Evolutionary conservation across 2,888 invertebrate genomes (phyloP), one percentile per base, ranked within the genome.

Genomic region (Pterostichus niger): DNA sequence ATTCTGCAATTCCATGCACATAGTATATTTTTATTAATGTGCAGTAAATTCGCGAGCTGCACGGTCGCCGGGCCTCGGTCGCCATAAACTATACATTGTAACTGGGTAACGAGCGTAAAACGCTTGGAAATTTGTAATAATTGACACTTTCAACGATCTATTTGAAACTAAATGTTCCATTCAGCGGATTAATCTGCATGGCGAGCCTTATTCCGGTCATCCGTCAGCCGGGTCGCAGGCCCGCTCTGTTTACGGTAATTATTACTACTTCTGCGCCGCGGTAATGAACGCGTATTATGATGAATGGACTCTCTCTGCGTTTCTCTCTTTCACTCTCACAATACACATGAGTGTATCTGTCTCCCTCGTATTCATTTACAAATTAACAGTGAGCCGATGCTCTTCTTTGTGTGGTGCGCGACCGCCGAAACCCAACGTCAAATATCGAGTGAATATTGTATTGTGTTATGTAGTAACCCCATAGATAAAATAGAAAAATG

Each of bases 101-200:
- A 33, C 75, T 24, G 56, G 59, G 82, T 75, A 82, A 82, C 82
- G 75, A 82, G 75, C 75, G 75, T 75, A 49, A 82, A 82, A 75
- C 49, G 73, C 75, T 75, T 24, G 46, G 75, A 82, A 82, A 82
- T 82, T 82, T 82, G 82, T 82, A 82, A 82, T 82, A 82, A 82
- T 82, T 82, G 82, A 82, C 82, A 75, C 61, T 82, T 73, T 82
- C 82, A 82, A 82, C 82, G 82, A 82, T 82, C 82, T 82, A 82
- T 82, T 82, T 59, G 75, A 73, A 82, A 75, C 82, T 82, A 82
- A 82, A 82, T 82, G 82, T 61, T 75, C 59, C 75, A 82, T 82
- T 82, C 82, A 75, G n/a, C 44, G 82, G 75, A 82, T 82, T 82
- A 82, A 82, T 82, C 75, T 82, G 82, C 82, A 82, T 82, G 82